phyloP scores from a whole-genome alignment of 2,797 vertebrate genomes.

The Buphagus erythrorhynchus region DNA sequence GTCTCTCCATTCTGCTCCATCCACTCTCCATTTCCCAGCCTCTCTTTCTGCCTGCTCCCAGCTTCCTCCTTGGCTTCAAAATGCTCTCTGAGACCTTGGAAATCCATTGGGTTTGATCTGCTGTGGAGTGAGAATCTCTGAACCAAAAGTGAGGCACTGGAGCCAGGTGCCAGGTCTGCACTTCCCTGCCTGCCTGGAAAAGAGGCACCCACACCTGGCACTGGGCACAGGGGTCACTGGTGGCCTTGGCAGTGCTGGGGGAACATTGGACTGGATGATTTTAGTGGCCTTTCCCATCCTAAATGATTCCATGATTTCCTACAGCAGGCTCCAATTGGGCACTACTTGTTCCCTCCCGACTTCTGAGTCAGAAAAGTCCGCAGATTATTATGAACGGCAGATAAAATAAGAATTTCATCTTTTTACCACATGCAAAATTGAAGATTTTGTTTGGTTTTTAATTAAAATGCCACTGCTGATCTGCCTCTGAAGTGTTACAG shows the following conservation, averaged over 20 bases:
- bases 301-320: not conserved
- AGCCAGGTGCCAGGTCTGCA: fast-evolving
- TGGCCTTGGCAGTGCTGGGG: not conserved
- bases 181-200: not conserved
- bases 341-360: fast-evolving
- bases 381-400: not conserved
- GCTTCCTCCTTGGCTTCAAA: not conserved
- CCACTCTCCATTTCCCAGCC: not conserved
- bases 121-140: not conserved
- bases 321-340: fast-evolving
- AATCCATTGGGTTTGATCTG: not conserved
- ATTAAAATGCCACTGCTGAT: not conserved
- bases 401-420: not conserved
- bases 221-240: not conserved
- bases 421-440: not conserved
- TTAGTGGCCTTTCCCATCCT: not conserved
- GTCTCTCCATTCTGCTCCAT: not conserved
- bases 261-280: fast-evolving
- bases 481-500: not conserved
- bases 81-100: not conserved
- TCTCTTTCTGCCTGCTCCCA: not conserved
- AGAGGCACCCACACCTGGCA: not conserved
- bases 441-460: not conserved
- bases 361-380: not conserved
- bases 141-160: fast-evolving